Evolutionary conservation across 2,113 vertebrate genomes (phyloP).

Genomic region (Myodes glareolus): DNA sequence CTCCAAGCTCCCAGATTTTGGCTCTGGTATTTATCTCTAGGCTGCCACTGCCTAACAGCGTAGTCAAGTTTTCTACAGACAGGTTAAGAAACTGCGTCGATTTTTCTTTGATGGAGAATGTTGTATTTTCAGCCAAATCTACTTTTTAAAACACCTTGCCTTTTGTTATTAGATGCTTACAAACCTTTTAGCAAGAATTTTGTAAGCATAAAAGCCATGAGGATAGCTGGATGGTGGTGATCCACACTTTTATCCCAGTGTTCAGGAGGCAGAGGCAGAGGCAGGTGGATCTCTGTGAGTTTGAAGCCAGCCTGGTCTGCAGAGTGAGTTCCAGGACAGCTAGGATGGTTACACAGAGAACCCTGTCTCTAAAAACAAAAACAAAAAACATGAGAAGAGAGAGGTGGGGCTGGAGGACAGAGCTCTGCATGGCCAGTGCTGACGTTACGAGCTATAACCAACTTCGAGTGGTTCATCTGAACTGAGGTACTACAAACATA

Average conservation of each 20-base stretch:
- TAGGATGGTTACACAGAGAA: background rate
- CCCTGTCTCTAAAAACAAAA: background rate
- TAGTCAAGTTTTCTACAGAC: conserved; percentile 21
- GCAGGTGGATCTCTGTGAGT: background rate
- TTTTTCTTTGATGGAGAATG: background rate
- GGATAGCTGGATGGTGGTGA: background rate
- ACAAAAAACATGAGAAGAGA: background rate
- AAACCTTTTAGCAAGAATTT: conserved; percentile 10
- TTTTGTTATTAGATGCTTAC: background rate
- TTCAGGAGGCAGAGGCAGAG: background rate
- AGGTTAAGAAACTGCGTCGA: background rate
- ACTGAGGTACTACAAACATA: background rate
- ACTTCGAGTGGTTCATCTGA: background rate
- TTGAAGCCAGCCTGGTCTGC: background rate
- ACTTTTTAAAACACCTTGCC: background rate
- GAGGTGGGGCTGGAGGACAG: rapidly evolving
- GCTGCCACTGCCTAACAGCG: background rate
- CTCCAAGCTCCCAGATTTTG: conserved; percentile 26
- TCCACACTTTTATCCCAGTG: background rate
- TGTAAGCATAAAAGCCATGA: conserved; percentile 11
- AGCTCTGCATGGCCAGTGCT: background rate
- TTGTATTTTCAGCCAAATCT: background rate
- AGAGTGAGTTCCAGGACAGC: background rate
- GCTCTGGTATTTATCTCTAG: background rate
- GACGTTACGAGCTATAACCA: background rate